Base-by-base conservation (phyloP, 2,113 vertebrate genomes). In the Aspiorhynchus laticeps region DNA sequence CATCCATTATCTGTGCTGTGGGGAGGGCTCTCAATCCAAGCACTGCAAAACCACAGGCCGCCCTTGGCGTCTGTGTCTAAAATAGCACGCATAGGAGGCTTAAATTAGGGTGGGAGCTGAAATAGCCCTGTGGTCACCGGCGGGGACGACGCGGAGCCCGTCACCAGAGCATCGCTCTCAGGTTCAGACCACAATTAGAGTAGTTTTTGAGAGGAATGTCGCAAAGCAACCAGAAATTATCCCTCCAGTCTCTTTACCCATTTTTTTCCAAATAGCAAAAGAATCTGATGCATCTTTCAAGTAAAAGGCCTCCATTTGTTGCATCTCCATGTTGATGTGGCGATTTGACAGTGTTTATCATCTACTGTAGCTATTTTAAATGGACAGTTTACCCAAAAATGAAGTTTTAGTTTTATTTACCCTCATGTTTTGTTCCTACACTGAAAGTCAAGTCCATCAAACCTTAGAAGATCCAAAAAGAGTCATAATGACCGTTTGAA, bases 181-280 rank as follows among this genome's bases (percentile, higher is more conserved):
- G 89, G 89, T 90, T 91, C 67, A 90, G 84, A 88, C 91, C 90
- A 89, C 91, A 91, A 91, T 90, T 90, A 89, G 77, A 91, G 86
- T 86, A 53, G 77, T 86, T 86, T 87, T 86, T 36, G 65, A 46
- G 77, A 83, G 83, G 87, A 88, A 92, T 89, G 90, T 88, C 48
- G 24, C 89, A 89, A 89, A 67, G 46, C 80, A 71, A 78, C 88
- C 84, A 88, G 83, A 85, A 90, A 90, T 76, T 8, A 84, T 82
- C 63, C 83, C 83, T 82, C 38, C 59, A 11, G 86, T 77, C 56
- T 87, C 28, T 73, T 41, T 81, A 11, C 24, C 63, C 8, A 11
- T 2, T 48, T 76, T 84, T 65, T 84, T 63, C n/a, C 19, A n/a
- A 87, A 85, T 24, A 53, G 48, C 69, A 36, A 79, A 48, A 75